Evolutionary conservation across 2,113 vertebrate genomes (phyloP).

Genomic region (Xiphorhynchus elegans): DNA sequence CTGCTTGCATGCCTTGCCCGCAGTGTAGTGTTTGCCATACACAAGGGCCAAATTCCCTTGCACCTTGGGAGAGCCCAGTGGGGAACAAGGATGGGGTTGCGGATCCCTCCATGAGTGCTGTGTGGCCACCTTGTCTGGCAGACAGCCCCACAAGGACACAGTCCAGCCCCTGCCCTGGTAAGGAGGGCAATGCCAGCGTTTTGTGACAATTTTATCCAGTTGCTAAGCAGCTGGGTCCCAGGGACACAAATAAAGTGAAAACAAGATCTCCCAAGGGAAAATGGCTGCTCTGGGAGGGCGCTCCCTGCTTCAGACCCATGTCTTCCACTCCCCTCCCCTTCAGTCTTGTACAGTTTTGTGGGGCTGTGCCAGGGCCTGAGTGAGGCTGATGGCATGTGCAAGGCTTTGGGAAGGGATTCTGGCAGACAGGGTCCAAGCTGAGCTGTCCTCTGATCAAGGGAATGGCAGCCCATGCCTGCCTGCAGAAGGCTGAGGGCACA

Average conservation of each 20-base stretch:
- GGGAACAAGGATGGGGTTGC: background rate
- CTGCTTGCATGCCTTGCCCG: background rate
- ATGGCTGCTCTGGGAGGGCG: background rate
- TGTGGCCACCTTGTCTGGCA: rapidly evolving
- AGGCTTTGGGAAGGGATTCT: background rate
- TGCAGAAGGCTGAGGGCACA: background rate
- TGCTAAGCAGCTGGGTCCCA: conserved; percentile 29
- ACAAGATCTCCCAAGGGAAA: background rate
- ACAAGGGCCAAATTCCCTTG: rapidly evolving
- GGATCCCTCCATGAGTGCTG: rapidly evolving
- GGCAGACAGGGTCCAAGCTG: background rate
- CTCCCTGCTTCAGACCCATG: rapidly evolving
- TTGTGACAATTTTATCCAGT: conserved; percentile 46
- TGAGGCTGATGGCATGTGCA: rapidly evolving
- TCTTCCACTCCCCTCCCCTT: background rate
- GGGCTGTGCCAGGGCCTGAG: background rate
- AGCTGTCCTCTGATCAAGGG: rapidly evolving
- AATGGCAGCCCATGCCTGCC: background rate
- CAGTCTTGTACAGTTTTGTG: rapidly evolving
- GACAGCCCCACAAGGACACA: background rate
- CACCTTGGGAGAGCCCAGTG: background rate
- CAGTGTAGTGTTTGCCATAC: background rate
- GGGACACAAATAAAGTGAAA: conserved; percentile 15
- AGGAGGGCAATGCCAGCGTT: background rate
- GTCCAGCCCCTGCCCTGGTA: background rate